Evolutionary conservation across 2,888 invertebrate genomes (phyloP).

Genomic region (Tillus elongatus): DNA sequence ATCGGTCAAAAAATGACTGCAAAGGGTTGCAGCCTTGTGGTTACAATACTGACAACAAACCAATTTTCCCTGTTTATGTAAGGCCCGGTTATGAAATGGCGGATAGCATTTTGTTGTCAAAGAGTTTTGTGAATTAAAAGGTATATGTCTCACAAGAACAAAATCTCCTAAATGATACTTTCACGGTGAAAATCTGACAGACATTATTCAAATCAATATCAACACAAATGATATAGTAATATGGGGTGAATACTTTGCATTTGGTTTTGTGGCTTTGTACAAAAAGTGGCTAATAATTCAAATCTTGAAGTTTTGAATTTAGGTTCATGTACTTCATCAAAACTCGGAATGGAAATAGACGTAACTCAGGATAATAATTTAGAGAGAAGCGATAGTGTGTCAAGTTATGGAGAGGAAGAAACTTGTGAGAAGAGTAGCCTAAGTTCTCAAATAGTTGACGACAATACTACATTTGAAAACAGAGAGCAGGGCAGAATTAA

Average conservation of each 20-base stretch:
- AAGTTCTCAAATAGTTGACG: too few species aligned
- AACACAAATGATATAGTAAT: slow-evolving; percentile 19
- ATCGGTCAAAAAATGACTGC: too few species aligned
- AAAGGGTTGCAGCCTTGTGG: too few species aligned
- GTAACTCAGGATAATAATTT: slow-evolving; percentile 35
- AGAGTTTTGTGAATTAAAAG: slow-evolving; percentile 26
- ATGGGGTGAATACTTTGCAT: slow-evolving; percentile 31
- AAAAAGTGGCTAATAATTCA: neutral
- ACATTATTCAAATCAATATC: neutral
- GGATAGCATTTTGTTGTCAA: slow-evolving; percentile 39
- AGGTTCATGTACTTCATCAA: slow-evolving; percentile 23
- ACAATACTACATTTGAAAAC: slow-evolving; percentile 17
- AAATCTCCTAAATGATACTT: slow-evolving; percentile 22
- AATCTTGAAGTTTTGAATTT: slow-evolving; percentile 12
- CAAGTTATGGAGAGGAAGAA: slow-evolving; percentile 29
- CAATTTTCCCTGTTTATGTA: slow-evolving; percentile 33
- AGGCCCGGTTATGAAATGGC: slow-evolving; percentile 44
- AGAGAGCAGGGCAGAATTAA: too few species aligned
- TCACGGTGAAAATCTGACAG: too few species aligned
- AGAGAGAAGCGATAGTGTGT: slow-evolving; percentile 31
- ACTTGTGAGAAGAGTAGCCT: slow-evolving; percentile 24
- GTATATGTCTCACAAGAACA: slow-evolving; percentile 13
- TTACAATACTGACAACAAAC: slow-evolving; percentile 26
- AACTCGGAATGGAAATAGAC: slow-evolving; percentile 43
- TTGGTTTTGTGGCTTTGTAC: slow-evolving; percentile 23